Evolutionary conservation across 2,113 vertebrate genomes (phyloP), one percentile per base, ranked within the genome.

Genomic region (Indicator indicator): DNA sequence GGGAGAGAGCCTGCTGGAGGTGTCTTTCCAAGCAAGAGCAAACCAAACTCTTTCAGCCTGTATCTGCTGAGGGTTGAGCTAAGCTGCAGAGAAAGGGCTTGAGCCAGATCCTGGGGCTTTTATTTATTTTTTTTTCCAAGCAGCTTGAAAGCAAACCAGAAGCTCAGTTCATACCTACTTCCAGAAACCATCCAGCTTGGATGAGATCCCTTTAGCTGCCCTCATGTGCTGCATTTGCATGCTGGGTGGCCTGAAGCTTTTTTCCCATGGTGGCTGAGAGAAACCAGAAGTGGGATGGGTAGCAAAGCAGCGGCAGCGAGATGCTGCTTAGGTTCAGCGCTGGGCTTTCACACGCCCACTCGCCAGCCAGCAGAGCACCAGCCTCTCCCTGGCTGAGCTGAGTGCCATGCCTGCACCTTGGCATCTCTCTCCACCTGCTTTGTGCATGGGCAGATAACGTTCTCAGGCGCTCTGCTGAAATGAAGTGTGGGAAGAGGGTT

Each of bases 171-270:
- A 16, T 95, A 64, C 70, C 93, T 77, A 33, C 68, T 74, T 71
- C 48, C 76, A 93, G 93, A 82, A 77, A 54, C 8, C 65, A 58
- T 86, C 58, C 87, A 21, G 42, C 60, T 83, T 60, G 79, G 94
- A 76, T 20, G 54, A 40, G 73, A 40, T 90, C 73, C 79, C 73
- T 93, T 30, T 54, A 7, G 62, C 93, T 95, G 93, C 93, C 94
- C 93, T 69, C 14, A 26, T 21, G 68, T 26, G 83, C 79, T 90
- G 58, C 59, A 9, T 77, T 83, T 88, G 50, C 93, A 24, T n/a
- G 1, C 73, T 93, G 95, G 83, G 91, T 94, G 95, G 91, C 83
- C 95, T 59, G 79, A 46, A 97, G 62, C 80, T 75, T 94, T 91
- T 91, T 94, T 86, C 91, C 85, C 85, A 64, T 94, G 63, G 72